These are phyloP conservation scores for Oryzias dopingdopingensis DNA, from an alignment of 2,797 vertebrate species.

Conservation along the genomic window DNA sequence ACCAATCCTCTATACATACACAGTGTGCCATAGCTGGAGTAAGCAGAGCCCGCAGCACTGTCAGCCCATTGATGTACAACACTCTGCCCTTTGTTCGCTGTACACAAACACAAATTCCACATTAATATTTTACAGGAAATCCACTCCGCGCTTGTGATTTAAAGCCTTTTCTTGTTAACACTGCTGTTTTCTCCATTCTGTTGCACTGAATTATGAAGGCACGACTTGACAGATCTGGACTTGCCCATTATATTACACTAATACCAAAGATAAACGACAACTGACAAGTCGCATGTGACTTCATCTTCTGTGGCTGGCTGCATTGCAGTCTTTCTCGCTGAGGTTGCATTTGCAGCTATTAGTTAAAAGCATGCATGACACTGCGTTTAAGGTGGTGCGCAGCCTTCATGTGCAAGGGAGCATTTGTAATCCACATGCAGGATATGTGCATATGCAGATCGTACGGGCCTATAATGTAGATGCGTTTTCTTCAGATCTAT, in stretches of 20 bases:
- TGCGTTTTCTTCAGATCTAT: constrained; percentile 52
- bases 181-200: constrained; percentile 74
- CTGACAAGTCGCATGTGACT: constrained; percentile 60
- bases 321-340: constrained; percentile 57
- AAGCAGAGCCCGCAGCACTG: constrained; percentile 74
- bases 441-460: constrained; percentile 60
- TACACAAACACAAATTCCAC: constrained; percentile 82
- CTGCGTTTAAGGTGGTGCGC: constrained; percentile 56
- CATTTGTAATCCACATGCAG: constrained; percentile 38
- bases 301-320: constrained; percentile 41
- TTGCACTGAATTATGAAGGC: constrained; percentile 74
- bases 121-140: constrained; percentile 83
- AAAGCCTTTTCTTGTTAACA: constrained; percentile 82
- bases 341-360: constrained; percentile 68
- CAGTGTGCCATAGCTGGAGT: constrained; percentile 64
- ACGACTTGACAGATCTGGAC: constrained; percentile 67
- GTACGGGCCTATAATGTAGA: constrained; percentile 38
- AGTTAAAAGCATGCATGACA: constrained; percentile 51
- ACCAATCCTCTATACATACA: constrained; percentile 53
- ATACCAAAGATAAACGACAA: constrained; percentile 72
- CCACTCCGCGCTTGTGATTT: constrained; percentile 78
- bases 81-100: constrained; percentile 78
- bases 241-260: constrained; percentile 65
- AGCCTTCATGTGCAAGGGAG: constrained; percentile 41
- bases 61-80: constrained; percentile 80